Conservation (phyloP, 2,113 vertebrate species). For the Crotalus horridus region DNA sequence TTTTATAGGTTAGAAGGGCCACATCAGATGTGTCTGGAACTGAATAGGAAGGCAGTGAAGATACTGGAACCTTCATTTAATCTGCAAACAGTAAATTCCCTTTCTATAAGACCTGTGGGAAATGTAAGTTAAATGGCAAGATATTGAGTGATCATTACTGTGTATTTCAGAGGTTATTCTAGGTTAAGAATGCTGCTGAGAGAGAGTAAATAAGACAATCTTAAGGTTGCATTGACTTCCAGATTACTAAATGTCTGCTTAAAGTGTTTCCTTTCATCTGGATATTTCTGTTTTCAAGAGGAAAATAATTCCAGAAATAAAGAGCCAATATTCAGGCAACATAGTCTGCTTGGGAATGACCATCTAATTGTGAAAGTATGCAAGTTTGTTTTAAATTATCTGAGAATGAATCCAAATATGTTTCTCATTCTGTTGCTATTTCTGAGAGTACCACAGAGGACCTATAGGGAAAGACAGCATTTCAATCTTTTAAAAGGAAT, state of each 20-base stretch:
- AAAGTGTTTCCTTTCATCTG: not conserved
- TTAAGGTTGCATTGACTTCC: not conserved
- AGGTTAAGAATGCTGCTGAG: not conserved
- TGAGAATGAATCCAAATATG: not conserved
- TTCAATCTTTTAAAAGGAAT: not conserved
- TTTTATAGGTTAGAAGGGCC: not conserved
- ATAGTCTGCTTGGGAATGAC: not conserved
- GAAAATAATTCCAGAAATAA: not conserved
- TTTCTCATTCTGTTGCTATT: not conserved
- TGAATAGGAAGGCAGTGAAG: not conserved
- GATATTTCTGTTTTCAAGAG: not conserved
- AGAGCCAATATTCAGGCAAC: not conserved
- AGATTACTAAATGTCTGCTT: constrained; percentile 12
- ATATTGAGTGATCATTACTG: not conserved
- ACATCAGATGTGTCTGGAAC: not conserved
- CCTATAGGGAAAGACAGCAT: not conserved
- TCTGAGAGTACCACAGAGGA: not conserved
- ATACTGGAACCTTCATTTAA: not conserved
- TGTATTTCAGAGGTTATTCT: constrained; percentile 3
- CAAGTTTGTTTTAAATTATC: not conserved
- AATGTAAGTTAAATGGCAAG: constrained; percentile 5
- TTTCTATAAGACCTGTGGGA: not conserved
- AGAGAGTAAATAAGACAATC: not conserved
- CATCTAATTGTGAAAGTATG: not conserved
- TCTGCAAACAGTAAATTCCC: not conserved